Percentiles rank a stretch among this genome's conserved stretches.
Evolutionary conservation across 2,113 vertebrate species (phyloP).

Genomic region (Numenius arquata): DNA sequence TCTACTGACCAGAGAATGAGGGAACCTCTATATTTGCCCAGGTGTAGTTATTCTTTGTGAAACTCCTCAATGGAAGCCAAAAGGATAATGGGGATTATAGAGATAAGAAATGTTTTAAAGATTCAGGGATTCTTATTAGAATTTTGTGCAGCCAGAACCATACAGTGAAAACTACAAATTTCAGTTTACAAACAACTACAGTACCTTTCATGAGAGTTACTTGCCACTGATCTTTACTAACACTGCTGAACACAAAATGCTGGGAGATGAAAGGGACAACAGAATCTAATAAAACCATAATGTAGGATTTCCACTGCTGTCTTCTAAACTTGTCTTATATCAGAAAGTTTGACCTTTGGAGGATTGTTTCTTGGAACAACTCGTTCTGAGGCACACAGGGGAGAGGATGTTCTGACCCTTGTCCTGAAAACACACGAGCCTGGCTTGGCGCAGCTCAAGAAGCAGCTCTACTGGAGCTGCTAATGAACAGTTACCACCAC

Average conservation of each 20-base stretch:
- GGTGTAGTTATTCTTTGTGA: background rate
- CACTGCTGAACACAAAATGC: background rate
- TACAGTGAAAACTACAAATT: background rate
- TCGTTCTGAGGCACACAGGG: conserved; percentile 9
- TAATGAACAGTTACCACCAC: background rate
- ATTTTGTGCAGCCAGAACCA: background rate
- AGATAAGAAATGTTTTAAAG: background rate
- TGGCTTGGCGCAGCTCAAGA: background rate
- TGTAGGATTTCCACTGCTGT: conserved; percentile 5
- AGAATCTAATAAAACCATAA: background rate
- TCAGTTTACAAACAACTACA: background rate
- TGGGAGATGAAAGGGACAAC: background rate
- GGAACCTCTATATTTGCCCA: background rate
- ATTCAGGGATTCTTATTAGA: background rate
- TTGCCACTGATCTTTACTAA: background rate
- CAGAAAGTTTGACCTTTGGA: conserved; percentile 31
- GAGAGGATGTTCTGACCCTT: conserved; percentile 56
- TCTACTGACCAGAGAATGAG: background rate
- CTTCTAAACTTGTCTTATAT: background rate
- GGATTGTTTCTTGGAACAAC: conserved; percentile 37
- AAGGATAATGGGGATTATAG: background rate
- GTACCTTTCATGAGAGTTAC: background rate
- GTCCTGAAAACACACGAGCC: background rate
- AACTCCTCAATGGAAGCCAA: background rate
- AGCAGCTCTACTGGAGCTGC: background rate